A percentile compares a stretch with the other conserved stretches of the same genome.
Conservation (phyloP, 2,113 vertebrate species). For the Platysteira castanea region DNA sequence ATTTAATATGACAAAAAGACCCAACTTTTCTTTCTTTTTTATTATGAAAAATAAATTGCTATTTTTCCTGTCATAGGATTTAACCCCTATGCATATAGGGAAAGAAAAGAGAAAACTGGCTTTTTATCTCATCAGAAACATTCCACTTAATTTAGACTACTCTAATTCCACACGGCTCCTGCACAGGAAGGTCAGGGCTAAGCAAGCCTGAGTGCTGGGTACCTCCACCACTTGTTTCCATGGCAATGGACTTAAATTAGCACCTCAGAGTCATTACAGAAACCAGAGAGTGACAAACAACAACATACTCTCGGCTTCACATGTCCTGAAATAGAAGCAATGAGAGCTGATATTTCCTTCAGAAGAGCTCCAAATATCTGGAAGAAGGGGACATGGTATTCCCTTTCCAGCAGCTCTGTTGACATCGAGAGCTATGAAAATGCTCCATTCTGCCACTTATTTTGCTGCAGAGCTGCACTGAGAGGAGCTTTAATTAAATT, state of each 20-base stretch:
- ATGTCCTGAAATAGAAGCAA: conserved; percentile 44
- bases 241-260: conserved; percentile 61
- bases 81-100: not conserved
- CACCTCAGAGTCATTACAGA: conserved; percentile 42
- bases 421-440: not conserved
- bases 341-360: not conserved
- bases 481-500: not conserved
- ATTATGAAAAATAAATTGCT: not conserved
- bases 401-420: conserved; percentile 5
- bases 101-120: not conserved
- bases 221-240: conserved; percentile 48
- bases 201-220: not conserved
- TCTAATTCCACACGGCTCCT: not conserved
- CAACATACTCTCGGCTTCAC: not conserved
- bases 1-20: not conserved
- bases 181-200: conserved; percentile 26
- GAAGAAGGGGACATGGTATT: not conserved
- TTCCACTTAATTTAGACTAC: not conserved
- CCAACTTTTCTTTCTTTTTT: not conserved
- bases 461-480: not conserved
- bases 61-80: not conserved
- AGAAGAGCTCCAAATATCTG: conserved; percentile 11
- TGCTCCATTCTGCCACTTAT: not conserved
- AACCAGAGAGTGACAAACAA: conserved; percentile 9
- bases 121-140: not conserved